phyloP scores from a whole-genome alignment of 2,888 invertebrate species.

The Chrysolina oricalcia region DNA sequence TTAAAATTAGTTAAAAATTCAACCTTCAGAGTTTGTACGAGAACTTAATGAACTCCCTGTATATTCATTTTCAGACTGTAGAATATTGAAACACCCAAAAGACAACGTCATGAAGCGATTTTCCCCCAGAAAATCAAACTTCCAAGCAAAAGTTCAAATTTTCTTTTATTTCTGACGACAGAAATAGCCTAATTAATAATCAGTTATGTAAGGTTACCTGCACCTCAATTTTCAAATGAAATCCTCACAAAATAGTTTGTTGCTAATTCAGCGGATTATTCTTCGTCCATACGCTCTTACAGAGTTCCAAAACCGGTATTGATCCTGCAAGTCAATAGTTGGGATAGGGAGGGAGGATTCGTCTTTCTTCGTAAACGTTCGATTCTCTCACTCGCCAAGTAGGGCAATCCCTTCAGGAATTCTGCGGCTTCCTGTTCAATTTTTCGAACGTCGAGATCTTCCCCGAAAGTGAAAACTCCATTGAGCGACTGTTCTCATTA shows the following conservation, averaged over 20 bases:
- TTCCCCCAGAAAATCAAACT: too few relatives aligned
- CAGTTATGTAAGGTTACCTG: too few relatives aligned
- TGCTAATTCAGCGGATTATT: slow-evolving; percentile 20
- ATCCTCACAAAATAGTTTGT: slow-evolving; percentile 21
- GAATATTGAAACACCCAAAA: too few relatives aligned
- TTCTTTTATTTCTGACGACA: too few relatives aligned
- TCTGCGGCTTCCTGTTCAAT: slow-evolving; percentile 9
- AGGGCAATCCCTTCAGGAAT: slow-evolving; percentile 9
- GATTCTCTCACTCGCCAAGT: slow-evolving; percentile 62
- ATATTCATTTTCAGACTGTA: too few relatives aligned
- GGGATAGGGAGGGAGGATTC: slow-evolving; percentile 64
- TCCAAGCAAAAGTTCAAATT: too few relatives aligned
- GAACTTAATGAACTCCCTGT: too few relatives aligned
- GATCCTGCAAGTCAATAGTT: slow-evolving; percentile 67
- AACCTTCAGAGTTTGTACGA: too few relatives aligned
- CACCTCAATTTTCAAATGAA: not conserved
- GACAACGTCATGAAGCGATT: too few relatives aligned
- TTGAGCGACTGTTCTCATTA: not conserved
- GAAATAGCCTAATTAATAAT: too few relatives aligned
- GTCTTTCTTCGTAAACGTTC: slow-evolving; percentile 65
- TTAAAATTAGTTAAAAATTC: too few relatives aligned
- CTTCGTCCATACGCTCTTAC: slow-evolving; percentile 47
- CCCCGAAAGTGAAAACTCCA: not conserved
- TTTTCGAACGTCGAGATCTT: not conserved
- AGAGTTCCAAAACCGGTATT: slow-evolving; percentile 63